Percentiles rank a stretch among this genome's conserved stretches.
Evolutionary conservation across 53 echinoderm and acorn worm species (phyloP).

Genomic region (Holothuria leucospilota): DNA sequence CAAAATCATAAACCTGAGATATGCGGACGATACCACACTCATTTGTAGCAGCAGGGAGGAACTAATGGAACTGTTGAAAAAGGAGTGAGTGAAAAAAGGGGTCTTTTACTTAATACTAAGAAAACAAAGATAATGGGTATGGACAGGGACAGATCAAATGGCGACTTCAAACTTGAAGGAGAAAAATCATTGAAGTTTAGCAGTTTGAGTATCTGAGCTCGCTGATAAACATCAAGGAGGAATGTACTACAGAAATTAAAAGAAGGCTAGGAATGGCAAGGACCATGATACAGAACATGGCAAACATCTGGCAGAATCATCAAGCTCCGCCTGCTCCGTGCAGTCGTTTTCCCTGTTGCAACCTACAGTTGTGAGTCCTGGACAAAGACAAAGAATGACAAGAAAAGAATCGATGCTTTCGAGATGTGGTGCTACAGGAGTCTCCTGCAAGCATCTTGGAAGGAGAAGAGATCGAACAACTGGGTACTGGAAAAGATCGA

Average conservation of each 20-base stretch:
- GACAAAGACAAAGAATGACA: neutral
- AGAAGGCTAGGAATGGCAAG: neutral
- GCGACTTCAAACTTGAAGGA: too few relatives aligned
- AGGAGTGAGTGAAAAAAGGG: neutral
- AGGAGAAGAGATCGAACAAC: too few relatives aligned
- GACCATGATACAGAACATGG: neutral
- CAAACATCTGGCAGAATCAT: neutral
- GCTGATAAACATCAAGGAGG: neutral
- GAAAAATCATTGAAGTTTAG: neutral
- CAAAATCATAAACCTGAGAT: slow-evolving; percentile 45
- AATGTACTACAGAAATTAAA: neutral
- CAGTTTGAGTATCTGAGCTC: neutral
- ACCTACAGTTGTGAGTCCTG: neutral
- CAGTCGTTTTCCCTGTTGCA: neutral
- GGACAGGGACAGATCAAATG: neutral
- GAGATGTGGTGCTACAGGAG: neutral
- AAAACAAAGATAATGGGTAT: neutral
- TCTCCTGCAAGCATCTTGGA: too few relatives aligned
- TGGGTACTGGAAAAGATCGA: too few relatives aligned
- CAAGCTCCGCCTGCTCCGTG: neutral
- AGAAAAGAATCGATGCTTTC: slow-evolving; percentile 1
- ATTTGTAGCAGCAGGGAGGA: neutral
- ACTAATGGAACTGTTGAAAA: neutral
- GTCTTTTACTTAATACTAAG: neutral
- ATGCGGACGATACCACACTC: slow-evolving; percentile 43